Conservation (phyloP, 2,113 vertebrate species). For the Odontophorus gujanensis region DNA sequence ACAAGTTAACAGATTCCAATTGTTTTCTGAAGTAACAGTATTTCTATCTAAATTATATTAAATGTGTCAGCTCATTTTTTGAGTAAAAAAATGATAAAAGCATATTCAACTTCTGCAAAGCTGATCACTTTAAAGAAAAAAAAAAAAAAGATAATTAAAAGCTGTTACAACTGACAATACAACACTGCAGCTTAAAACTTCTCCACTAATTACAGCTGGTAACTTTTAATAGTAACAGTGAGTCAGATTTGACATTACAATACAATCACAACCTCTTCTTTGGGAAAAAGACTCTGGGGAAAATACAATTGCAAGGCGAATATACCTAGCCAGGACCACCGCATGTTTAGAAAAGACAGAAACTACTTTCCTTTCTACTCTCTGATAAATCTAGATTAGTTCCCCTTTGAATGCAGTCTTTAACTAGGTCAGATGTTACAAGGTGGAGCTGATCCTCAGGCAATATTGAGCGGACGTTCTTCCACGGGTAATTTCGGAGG, state of each 20-base stretch:
- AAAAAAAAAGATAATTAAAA: constrained; percentile 75
- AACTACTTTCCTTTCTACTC: not conserved
- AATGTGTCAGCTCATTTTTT: constrained; percentile 61
- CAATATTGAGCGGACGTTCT: not conserved
- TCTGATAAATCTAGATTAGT: constrained; percentile 8
- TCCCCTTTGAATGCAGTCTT: not conserved
- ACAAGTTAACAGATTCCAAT: constrained; percentile 67
- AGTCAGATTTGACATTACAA: constrained; percentile 61
- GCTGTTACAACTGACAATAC: constrained; percentile 68
- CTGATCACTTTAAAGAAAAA: constrained; percentile 66
- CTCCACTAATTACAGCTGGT: constrained; percentile 72
- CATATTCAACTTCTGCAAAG: constrained; percentile 61
- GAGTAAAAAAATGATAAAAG: constrained; percentile 71
- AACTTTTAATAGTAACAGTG: constrained; percentile 66
- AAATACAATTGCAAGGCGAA: constrained; percentile 23
- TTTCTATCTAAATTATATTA: constrained; percentile 66
- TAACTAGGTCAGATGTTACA: not conserved
- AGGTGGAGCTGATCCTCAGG: not conserved
- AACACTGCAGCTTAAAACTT: constrained; percentile 67
- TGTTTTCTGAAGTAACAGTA: constrained; percentile 60
- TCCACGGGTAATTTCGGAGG: not conserved
- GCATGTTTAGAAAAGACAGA: constrained; percentile 24
- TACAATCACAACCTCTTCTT: constrained; percentile 17
- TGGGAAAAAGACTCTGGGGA: constrained; percentile 15
- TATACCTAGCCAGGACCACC: constrained; percentile 9